phyloP scores from a whole-genome alignment of 2,113 vertebrate genomes.

The Channa argus region DNA sequence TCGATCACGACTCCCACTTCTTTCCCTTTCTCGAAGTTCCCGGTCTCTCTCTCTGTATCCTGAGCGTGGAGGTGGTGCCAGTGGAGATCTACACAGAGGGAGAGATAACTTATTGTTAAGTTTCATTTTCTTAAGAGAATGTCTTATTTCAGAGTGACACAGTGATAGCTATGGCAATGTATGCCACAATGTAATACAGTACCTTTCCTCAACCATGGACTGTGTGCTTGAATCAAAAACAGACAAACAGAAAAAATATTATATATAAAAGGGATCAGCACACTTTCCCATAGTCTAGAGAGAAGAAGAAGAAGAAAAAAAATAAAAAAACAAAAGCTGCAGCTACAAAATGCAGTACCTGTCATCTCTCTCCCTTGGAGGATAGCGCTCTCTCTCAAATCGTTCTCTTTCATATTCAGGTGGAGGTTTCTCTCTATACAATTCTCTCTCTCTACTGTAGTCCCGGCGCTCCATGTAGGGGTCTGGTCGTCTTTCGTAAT shows the following conservation, averaged over 20 bases:
- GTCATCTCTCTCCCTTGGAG: constrained; percentile 90
- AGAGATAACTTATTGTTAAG: background rate
- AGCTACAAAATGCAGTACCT: constrained; percentile 79
- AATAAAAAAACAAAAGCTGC: too few species aligned
- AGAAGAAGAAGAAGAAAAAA: background rate
- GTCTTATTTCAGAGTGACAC: constrained; percentile 19
- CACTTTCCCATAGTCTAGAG: background rate
- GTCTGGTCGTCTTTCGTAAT: constrained; percentile 90
- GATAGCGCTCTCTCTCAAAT: constrained; percentile 91
- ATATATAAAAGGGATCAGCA: constrained; percentile 26
- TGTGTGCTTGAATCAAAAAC: constrained; percentile 75
- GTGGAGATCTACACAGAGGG: constrained; percentile 75
- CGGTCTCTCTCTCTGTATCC: constrained; percentile 86
- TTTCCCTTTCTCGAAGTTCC: constrained; percentile 70
- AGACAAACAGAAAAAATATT: constrained; percentile 62
- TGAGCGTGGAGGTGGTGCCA: constrained; percentile 79
- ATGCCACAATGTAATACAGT: constrained; percentile 59
- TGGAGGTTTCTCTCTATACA: constrained; percentile 82
- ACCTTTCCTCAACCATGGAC: constrained; percentile 74
- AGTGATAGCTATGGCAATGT: constrained; percentile 47
- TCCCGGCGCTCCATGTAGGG: constrained; percentile 89
- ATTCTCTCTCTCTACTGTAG: constrained; percentile 90
- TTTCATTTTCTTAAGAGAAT: background rate
- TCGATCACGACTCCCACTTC: constrained; percentile 79
- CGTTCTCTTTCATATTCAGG: constrained; percentile 92